Evolutionary conservation across 1,140 invertebrate genomes (phyloP), one percentile per base, ranked within the genome.

Genomic region (Lysiphlebus fabarum): DNA sequence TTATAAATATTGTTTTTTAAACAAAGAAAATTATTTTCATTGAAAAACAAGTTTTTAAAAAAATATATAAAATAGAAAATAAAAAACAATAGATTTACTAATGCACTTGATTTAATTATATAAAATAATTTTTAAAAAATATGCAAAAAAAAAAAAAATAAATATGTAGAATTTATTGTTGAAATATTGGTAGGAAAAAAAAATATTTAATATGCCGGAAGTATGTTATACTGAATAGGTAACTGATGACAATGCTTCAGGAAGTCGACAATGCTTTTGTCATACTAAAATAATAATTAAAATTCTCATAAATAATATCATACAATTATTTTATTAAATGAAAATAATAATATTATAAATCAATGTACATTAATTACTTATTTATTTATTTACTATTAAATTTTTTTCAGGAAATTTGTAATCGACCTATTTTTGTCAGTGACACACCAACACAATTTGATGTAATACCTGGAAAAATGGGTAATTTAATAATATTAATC

Each of bases 381-480:
- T 45, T 34, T 48, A 7, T 37, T 44, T 47, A 53, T 53, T 45
- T 33, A 42, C 26, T 60, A 44, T 38, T 51, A 53, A 26, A 44
- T 8, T 48, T 62, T 41, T 85, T 84, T 34, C 82, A 93, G 86
- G 91, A 95, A 72, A 75, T 93, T 41, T 88, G 84, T 70, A 75
- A 81, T 55, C 81, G 87, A 70, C 91, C 92, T 0, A 83, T 86
- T 33, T 95, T 95, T 70, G 86, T 95, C 7, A 85, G 87, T 70
- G 90, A 92, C 75, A 85, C 85, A 6, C 85, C 86, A 11, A 79
- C 86, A 9, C 86, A 88, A 53, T 93, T 94, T 71, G 91, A 95
- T 73, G 87, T 94, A 42, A 85, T 84, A 54, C 86, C 91, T 6
- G 92, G 92, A 12, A 93, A 93, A 84, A 87, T 95, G 80, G 92